Percentiles rank a stretch among this genome's conserved stretches.
These are phyloP conservation scores for Mallotus villosus DNA, from an alignment of 2,797 vertebrate species.

Conservation along the genomic window DNA sequence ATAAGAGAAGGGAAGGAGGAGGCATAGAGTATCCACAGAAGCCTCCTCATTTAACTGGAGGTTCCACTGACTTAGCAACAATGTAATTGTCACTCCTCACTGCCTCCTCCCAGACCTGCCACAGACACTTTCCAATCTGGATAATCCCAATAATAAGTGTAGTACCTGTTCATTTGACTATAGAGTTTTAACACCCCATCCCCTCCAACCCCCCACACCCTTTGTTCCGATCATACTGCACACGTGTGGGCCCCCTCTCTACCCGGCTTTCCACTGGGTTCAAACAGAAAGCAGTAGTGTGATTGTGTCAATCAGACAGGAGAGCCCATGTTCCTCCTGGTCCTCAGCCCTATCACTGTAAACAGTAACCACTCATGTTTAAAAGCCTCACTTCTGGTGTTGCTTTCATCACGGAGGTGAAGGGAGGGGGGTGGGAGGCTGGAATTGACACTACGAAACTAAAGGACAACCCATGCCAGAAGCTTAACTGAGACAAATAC, in stretches of 20 bases:
- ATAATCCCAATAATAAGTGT: conserved; percentile 46
- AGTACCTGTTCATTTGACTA: too few species aligned
- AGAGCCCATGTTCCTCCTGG: conserved; percentile 39
- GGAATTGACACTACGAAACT: conserved; percentile 62
- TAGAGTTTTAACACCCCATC: conserved; percentile 48
- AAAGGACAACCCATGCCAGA: conserved; percentile 58
- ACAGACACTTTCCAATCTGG: conserved; percentile 63
- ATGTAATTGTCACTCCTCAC: conserved; percentile 42
- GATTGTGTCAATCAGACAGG: conserved; percentile 65
- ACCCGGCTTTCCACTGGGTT: conserved; percentile 27
- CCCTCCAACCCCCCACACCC: conserved; percentile 25
- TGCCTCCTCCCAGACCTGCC: conserved; percentile 42
- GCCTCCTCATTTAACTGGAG: conserved; percentile 44
- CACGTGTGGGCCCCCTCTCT: conserved; percentile 3
- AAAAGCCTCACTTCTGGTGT: conserved; percentile 59
- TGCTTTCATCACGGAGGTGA: conserved; percentile 64
- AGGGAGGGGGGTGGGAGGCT: conserved; percentile 56
- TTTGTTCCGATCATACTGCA: background rate
- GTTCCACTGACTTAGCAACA: conserved; percentile 17
- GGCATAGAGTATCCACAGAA: background rate
- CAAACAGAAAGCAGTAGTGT: conserved; percentile 61
- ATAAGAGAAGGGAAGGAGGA: conserved; percentile 18
- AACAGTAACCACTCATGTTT: conserved; percentile 63
- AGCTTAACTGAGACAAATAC: conserved; percentile 57
- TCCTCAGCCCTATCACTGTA: conserved; percentile 61